Evolutionary conservation across 2,888 invertebrate species (phyloP).

Genomic region (Ischnus inquisitorius): DNA sequence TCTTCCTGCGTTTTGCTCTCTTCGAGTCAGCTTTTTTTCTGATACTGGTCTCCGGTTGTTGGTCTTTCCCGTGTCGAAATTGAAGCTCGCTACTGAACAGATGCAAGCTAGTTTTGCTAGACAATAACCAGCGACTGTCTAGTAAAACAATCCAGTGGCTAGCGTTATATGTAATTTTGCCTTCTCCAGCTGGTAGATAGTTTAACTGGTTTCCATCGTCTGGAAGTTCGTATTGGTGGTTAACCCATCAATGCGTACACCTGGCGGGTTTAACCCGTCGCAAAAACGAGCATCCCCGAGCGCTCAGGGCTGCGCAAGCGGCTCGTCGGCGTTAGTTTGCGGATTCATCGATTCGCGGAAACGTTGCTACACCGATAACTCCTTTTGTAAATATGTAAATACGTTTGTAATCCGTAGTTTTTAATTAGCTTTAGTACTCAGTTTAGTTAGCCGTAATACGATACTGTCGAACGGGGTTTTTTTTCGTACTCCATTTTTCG

Average conservation of each 20-base stretch:
- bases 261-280: background rate
- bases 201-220: background rate
- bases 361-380: background rate
- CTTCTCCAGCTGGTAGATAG: too few species aligned
- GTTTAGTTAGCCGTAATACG: background rate
- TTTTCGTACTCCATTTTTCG: background rate
- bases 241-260: background rate
- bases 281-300: background rate
- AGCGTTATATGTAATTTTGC: too few species aligned
- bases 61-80: background rate
- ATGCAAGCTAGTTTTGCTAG: too few species aligned
- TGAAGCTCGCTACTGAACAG: too few species aligned
- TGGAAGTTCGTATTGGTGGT: background rate
- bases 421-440: background rate
- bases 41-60: background rate
- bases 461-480: background rate
- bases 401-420: background rate
- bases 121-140: too few species aligned
- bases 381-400: background rate
- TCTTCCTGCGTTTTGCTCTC: conserved; percentile 24
- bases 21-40: conserved; percentile 19
- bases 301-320: background rate
- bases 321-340: background rate
- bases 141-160: too few species aligned
- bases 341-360: background rate